Conservation (phyloP, 2,797 vertebrate species). For the Artibeus jamaicensis region DNA sequence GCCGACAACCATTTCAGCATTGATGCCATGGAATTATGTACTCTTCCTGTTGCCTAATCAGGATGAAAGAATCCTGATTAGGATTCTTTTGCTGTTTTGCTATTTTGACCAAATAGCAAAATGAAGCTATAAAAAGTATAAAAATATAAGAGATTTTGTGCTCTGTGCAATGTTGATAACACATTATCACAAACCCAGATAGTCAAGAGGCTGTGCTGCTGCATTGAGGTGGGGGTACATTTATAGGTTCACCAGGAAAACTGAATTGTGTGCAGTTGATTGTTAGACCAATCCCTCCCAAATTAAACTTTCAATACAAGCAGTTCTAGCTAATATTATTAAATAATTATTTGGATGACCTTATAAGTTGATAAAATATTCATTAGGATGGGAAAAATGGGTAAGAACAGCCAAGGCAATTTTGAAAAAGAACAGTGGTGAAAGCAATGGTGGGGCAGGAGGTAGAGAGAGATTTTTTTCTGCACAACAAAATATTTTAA, state of each 20-base stretch:
- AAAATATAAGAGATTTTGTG: background rate
- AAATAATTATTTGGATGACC: background rate
- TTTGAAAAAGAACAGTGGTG: background rate
- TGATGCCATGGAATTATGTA: background rate
- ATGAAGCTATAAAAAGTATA: background rate
- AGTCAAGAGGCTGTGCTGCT: background rate
- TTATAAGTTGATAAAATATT: background rate
- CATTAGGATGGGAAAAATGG: background rate
- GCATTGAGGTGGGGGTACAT: background rate
- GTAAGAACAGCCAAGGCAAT: background rate
- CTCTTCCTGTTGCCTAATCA: background rate
- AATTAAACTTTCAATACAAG: conserved; percentile 2
- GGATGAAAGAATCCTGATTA: background rate
- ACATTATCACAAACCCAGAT: background rate
- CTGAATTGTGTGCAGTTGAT: background rate
- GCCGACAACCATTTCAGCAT: background rate
- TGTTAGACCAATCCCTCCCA: background rate
- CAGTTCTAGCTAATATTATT: background rate
- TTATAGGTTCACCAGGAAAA: background rate
- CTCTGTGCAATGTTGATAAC: background rate
- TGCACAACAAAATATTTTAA: background rate
- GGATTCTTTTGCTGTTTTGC: no score
- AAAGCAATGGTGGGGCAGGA: background rate
- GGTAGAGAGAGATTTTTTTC: background rate
- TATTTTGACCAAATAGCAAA: background rate